Percentiles rank a stretch among this genome's conserved stretches.
These are phyloP conservation scores for Drosophila bocki DNA, from an alignment of 1,140 invertebrate species.

Conservation along the genomic window DNA sequence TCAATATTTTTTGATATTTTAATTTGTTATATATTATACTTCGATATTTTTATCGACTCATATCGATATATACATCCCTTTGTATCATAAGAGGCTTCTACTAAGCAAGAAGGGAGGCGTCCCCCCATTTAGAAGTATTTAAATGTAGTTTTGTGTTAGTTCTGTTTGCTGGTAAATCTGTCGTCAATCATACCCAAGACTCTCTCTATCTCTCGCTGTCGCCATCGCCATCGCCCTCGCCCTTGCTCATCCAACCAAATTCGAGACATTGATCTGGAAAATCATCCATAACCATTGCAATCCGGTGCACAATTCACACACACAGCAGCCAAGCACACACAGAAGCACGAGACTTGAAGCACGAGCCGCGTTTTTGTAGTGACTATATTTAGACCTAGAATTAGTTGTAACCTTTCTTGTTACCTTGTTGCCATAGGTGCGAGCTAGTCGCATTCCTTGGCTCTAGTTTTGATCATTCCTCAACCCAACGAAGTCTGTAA, in stretches of 20 bases:
- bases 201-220: constrained; percentile 7
- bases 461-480: constrained; percentile 56
- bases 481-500: constrained; percentile 39
- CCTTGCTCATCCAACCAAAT: constrained; percentile 19
- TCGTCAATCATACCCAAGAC: constrained; percentile 46
- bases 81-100: background rate
- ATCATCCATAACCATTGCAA: constrained; percentile 34
- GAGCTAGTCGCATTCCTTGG: constrained; percentile 47
- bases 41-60: background rate
- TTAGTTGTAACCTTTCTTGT: constrained; percentile 18
- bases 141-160: constrained; percentile 53
- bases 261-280: constrained; percentile 13
- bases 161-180: constrained; percentile 51
- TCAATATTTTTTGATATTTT: no score
- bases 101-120: constrained; percentile 1
- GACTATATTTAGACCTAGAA: constrained; percentile 45
- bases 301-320: constrained; percentile 69
- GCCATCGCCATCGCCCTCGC: background rate
- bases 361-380: constrained; percentile 61
- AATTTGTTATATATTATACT: background rate
- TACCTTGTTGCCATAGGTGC: constrained; percentile 22
- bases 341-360: constrained; percentile 59
- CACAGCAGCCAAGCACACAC: constrained; percentile 64
- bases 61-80: background rate
- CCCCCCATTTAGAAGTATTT: constrained; percentile 40